Evolutionary conservation across 2,888 invertebrate genomes (phyloP).

Genomic region (Chymomyza amoena): DNA sequence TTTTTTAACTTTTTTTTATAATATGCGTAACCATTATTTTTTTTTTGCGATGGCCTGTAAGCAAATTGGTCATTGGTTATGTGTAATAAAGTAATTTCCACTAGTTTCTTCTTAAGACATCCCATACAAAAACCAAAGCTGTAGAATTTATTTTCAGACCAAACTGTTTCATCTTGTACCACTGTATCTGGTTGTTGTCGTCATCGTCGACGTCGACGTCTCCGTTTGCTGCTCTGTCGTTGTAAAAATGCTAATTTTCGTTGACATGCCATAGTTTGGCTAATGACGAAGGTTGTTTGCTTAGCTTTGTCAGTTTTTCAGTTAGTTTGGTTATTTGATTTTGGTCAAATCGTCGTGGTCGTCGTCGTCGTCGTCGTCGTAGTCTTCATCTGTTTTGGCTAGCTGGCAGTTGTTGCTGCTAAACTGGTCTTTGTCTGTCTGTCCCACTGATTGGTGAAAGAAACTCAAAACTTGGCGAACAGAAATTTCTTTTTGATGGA

Average conservation of each 20-base stretch:
- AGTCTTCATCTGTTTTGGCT: not conserved
- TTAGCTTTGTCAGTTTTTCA: slow-evolving; percentile 67
- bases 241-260: slow-evolving; percentile 72
- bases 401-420: slow-evolving; percentile 12
- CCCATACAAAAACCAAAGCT: no score
- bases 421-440: slow-evolving; percentile 25
- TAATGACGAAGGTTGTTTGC: slow-evolving; percentile 73
- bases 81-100: no score
- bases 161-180: not conserved
- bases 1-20: no score
- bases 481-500: slow-evolving; percentile 71
- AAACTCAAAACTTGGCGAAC: not conserved
- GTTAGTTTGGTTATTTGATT: slow-evolving; percentile 30
- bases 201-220: not conserved
- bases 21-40: no score
- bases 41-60: no score
- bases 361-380: not conserved
- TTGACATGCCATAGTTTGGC: slow-evolving; percentile 75
- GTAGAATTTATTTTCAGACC: no score
- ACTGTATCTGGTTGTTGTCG: slow-evolving; percentile 8
- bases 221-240: slow-evolving; percentile 30
- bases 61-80: no score
- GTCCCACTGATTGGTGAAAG: not conserved
- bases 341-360: not conserved
- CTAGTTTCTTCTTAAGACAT: no score